Percentiles rank a stretch among this genome's conserved stretches.
Evolutionary conservation across 2,797 vertebrate species (phyloP).

Genomic region (Erethizon dorsatum): DNA sequence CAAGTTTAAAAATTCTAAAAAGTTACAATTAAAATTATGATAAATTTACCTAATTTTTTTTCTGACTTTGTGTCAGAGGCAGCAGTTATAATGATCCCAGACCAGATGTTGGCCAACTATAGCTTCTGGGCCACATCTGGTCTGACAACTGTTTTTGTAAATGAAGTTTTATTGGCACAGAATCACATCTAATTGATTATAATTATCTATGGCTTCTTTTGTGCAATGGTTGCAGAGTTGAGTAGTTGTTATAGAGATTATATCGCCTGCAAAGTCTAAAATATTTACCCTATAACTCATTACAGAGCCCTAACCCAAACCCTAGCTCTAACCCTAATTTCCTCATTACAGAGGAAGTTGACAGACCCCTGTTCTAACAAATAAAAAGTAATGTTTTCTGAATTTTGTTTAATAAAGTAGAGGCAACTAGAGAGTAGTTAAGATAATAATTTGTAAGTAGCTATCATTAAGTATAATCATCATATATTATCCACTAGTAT

Average conservation of each 20-base stretch:
- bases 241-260: neutral
- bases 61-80: neutral
- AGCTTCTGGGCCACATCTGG: neutral
- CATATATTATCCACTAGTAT: neutral
- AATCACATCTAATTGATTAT: neutral
- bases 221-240: neutral
- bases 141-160: neutral
- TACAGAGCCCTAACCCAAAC: neutral
- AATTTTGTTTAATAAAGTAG: constrained; percentile 4
- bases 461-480: neutral
- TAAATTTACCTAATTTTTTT: neutral
- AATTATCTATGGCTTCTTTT: neutral
- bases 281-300: neutral
- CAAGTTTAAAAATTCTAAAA: neutral
- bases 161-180: neutral
- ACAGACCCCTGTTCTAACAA: neutral
- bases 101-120: neutral
- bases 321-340: neutral
- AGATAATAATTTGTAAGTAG: neutral
- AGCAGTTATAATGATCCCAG: neutral
- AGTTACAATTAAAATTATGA: neutral
- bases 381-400: neutral
- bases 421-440: neutral
- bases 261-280: neutral
- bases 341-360: neutral